phyloP scores from a whole-genome alignment of 2,888 invertebrate species.

The Dryomyza anilis region DNA sequence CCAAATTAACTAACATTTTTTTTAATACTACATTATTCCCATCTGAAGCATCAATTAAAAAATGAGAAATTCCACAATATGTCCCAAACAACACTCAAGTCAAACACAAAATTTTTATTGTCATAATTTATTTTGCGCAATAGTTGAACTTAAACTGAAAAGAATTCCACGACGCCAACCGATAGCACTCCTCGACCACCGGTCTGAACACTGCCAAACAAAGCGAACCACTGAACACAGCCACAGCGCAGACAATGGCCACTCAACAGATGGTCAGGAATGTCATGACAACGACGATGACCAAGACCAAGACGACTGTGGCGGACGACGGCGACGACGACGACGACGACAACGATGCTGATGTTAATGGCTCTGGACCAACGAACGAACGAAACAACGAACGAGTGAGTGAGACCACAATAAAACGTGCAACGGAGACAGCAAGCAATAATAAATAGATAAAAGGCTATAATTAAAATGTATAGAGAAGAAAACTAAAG shows the following conservation, averaged over 20 bases:
- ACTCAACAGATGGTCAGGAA: conserved; percentile 11
- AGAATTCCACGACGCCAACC: background rate
- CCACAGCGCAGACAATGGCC: background rate
- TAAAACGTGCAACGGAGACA: background rate
- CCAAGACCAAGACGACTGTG: background rate
- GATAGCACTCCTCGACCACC: background rate
- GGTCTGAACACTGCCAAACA: background rate
- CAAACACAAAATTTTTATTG: conserved; percentile 10
- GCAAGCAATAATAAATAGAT: background rate
- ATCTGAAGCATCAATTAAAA: too few species aligned
- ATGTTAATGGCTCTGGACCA: background rate
- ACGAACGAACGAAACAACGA: background rate
- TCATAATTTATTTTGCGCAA: conserved; percentile 17
- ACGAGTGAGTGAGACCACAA: background rate
- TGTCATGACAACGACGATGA: background rate
- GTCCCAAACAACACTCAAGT: too few species aligned
- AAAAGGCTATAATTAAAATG: background rate
- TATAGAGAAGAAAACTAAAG: background rate
- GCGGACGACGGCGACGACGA: conserved; percentile 1
- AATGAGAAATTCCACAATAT: too few species aligned
- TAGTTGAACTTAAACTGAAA: conserved; percentile 1
- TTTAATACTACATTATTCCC: too few species aligned
- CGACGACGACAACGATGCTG: background rate
- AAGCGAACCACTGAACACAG: background rate
- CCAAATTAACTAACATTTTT: too few species aligned